Evolutionary conservation across 2,113 vertebrate species (phyloP), one percentile per base, ranked within the genome.

Genomic region (Andinoacara biseriatus): DNA sequence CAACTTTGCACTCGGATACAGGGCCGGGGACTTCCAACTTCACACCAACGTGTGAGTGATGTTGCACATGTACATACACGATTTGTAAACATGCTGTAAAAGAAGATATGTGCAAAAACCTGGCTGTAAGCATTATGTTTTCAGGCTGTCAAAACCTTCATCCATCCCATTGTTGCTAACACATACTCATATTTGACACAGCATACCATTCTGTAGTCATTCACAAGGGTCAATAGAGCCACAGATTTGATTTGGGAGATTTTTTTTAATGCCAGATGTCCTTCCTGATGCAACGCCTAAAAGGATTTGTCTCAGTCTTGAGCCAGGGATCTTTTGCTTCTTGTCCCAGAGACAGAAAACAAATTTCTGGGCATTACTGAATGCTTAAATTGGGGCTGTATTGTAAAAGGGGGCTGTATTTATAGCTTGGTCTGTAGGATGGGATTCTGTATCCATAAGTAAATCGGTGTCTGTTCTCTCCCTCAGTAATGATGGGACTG

Each of bases 31-130:
- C 93, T 99, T 99, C 89, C 98, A 99, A 91, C 96, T 99, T 88
- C 98, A 99, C 91, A 99, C 98, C 84, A 97, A 97, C 0, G 98
- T 99, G 98, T 99, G 94, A 98, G 98, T 97, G 49, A 9, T 33
- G n/a, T 54, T 31, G 31, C 17, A 31, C 52, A 54, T 0, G 2
- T 72, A 54, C 46, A 72, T n/a, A 54, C 52, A 54, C 26, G 31
- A 26, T 72, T 72, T 72, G 67, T 54, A 5, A 72, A 72, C 10
- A 13, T 29, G 43, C 1, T 72, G 43, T 72, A 31, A 46, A 52
- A 46, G 29, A 72, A 72, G 26, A 11, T 54, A 4, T 54, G 46
- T 29, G 18, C 43, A 69, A 29, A 52, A 52, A 52, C 43, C 43
- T 52, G 65, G 5, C 24, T 52, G 43, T 17, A 72, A 52, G 43